Evolutionary conservation across 1,140 invertebrate species (phyloP), one percentile per base, ranked within the genome.

Genomic region (Aphaenogaster rudis): DNA sequence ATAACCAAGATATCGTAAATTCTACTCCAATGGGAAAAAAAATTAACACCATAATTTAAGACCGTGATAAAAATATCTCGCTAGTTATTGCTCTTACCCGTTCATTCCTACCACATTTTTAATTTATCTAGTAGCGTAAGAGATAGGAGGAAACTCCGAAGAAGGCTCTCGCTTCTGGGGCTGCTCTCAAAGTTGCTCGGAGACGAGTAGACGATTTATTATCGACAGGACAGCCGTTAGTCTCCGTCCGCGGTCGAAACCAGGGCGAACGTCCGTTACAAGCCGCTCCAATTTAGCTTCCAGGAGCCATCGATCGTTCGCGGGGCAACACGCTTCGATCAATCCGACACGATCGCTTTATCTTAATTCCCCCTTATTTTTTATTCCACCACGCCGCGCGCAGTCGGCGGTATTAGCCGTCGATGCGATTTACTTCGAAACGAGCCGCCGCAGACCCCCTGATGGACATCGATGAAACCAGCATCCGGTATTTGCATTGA

Each of bases 181-280:
- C 21, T 48, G 67, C 54, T 74, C 54, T 84, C 28, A 17, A 50
- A 59, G 50, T 33, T 69, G 42, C 39, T 74, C 52, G 6, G 28
- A 88, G 57, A 79, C 72, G 86, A 78, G 79, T 21, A n/a, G 67
- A n/a, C 72, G 74, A 89, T 89, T 89, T 89, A 89, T 89, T 89
- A 88, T 79, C 82, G 74, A 80, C 54, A 63, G 72, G 39, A 86
- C 84, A 89, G 48, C 88, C 81, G 88, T 89, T 89, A 89, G 69
- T 89, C 74, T 48, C 45, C 28, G 74, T 89, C 48, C 33, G 54
- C 72, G 57, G 72, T 11, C 52, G 48, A 74, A 89, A 86, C 82
- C 82, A 74, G 88, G 88, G 76, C 88, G 82, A 86, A 86, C 74
- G 88, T 89, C 72, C 87, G 87, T 89, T 89, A 88, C 69, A 54